Base-by-base conservation (phyloP, 2,888 invertebrate genomes). In the Callosobruchus maculatus region DNA sequence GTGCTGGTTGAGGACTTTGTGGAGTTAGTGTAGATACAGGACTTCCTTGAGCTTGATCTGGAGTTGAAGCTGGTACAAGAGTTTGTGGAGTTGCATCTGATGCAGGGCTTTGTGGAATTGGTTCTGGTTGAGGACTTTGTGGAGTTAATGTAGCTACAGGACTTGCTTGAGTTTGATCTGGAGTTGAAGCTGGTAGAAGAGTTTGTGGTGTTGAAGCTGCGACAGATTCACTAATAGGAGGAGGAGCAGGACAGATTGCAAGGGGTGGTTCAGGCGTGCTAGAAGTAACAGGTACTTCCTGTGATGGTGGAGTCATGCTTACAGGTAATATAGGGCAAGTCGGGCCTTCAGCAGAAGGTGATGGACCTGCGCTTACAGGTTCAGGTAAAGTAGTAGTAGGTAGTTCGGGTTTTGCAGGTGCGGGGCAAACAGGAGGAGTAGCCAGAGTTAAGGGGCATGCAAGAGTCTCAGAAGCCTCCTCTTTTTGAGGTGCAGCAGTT, bases 301-400 rank as follows among this genome's bases (percentile, higher is more conserved):
- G 85, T 21, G 78, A 30, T 70, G 71, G 75, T 30, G 75, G 70
- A 70, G 76, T 74, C 68, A 73, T 74, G 31, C 67, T 21, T 49
- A 70, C 70, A 4, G 66, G 22, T 22, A 21, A 20, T 71, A 68
- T 20, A 70, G 77, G 71, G 49, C 22, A 21, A 26, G 7, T 7
- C 26, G 26, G 26, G 1, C 49, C 49, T 3, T 49, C 49, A 7
- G 49, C 7, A 7, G 49, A 3, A 7, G 49, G 18, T 49, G 1
- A 18, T 18, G 49, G 30, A 30, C n/a, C 26, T 7, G 18, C 49
- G 3, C 5, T 49, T 49, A 13, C 49, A 49, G 49, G 49, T 49
- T 18, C 49, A 49, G 49, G 5, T 5, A 5, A 49, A 49, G 13
- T 18, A 3, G 3, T 49, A 49, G 49, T 18, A 49, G 49, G 49